Conservation (phyloP, 2,113 vertebrate genomes). For the Rhipidura dahli region DNA sequence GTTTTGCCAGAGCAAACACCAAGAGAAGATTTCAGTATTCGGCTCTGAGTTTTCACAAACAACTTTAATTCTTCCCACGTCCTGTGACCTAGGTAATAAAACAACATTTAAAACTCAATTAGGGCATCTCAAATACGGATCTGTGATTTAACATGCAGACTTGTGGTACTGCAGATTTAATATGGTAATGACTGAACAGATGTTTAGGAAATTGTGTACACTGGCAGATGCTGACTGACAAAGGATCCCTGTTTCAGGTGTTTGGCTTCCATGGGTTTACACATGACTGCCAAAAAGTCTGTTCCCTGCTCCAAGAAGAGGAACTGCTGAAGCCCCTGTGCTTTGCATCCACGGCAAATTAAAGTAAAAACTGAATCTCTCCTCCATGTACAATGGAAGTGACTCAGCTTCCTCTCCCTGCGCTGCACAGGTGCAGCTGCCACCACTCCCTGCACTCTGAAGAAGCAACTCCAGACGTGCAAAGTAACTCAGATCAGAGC, state of each 20-base stretch:
- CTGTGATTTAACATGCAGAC: neutral
- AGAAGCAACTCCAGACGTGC: neutral
- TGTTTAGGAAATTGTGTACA: conserved; percentile 30
- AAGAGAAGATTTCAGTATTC: neutral
- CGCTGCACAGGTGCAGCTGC: neutral
- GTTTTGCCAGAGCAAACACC: neutral
- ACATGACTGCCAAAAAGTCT: neutral
- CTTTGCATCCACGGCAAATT: neutral
- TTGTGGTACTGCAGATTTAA: neutral
- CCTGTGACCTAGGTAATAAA: neutral
- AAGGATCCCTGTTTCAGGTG: neutral
- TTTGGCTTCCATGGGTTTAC: neutral
- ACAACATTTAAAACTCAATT: conserved; percentile 12
- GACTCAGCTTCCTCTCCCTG: neutral
- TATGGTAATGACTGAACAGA: conserved; percentile 3
- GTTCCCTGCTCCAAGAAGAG: neutral
- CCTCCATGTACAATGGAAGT: neutral
- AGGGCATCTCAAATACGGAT: neutral
- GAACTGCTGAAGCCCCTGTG: neutral
- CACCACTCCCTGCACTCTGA: neutral
- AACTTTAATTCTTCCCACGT: neutral
- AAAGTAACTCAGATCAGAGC: neutral
- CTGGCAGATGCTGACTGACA: neutral
- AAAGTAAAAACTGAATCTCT: neutral
- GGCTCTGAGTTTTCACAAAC: neutral